phyloP scores from a whole-genome alignment of 2,888 invertebrate species.

The Actias luna region DNA sequence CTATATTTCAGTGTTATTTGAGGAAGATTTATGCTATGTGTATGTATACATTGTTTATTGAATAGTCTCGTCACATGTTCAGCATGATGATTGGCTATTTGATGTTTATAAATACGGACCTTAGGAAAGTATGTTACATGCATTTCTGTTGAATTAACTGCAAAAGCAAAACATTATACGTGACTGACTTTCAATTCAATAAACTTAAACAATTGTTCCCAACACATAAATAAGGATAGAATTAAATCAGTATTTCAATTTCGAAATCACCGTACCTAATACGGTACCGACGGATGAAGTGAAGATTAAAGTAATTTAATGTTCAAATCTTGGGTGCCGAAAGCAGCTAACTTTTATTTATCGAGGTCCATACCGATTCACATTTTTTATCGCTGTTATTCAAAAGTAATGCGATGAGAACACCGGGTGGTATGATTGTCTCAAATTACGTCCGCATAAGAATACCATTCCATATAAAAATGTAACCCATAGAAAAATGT shows the following conservation, averaged over 20 bases:
- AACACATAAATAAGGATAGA: slow-evolving; percentile 16
- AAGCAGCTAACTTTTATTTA: slow-evolving; percentile 55
- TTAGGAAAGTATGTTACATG: neutral
- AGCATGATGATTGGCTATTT: slow-evolving; percentile 5
- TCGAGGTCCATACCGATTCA: slow-evolving; percentile 43
- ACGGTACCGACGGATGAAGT: slow-evolving; percentile 23
- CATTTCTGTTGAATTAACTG: slow-evolving; percentile 9
- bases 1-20: too few species aligned
- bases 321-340: slow-evolving; percentile 45
- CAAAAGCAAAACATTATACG: slow-evolving; percentile 11
- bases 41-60: too few species aligned
- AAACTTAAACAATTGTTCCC: slow-evolving; percentile 7
- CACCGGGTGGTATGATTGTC: slow-evolving; percentile 57
- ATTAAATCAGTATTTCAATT: slow-evolving; percentile 26
- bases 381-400: slow-evolving; percentile 54
- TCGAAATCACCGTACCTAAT: slow-evolving; percentile 22
- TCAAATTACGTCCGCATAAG: slow-evolving; percentile 53
- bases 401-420: slow-evolving; percentile 50
- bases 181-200: slow-evolving; percentile 5
- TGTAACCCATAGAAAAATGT: slow-evolving; percentile 17
- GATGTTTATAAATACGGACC: slow-evolving; percentile 13
- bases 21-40: too few species aligned
- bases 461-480: slow-evolving; percentile 21
- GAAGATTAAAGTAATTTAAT: slow-evolving; percentile 37
- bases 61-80: neutral